These are phyloP conservation scores for Orientallactaga sibirica DNA, from an alignment of 2,797 vertebrate genomes.

Conservation along the genomic window DNA sequence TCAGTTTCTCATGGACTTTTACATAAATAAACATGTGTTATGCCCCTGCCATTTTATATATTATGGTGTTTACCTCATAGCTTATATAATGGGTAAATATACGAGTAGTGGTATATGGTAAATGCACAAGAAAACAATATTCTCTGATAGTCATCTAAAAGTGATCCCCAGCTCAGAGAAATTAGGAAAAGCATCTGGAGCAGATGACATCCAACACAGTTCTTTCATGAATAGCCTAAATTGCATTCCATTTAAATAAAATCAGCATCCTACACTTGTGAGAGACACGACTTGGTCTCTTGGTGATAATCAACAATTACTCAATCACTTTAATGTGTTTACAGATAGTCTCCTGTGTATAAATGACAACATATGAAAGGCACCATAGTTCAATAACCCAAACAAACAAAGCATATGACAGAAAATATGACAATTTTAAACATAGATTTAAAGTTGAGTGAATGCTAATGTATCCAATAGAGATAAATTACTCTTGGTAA, in stretches of 20 bases:
- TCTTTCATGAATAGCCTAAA: conserved; percentile 74
- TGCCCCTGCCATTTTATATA: not conserved
- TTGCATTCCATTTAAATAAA: conserved; percentile 62
- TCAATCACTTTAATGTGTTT: conserved; percentile 62
- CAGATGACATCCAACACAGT: conserved; percentile 51
- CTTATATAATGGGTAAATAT: not conserved
- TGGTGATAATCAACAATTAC: conserved; percentile 33
- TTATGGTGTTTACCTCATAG: not conserved
- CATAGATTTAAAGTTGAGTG: not conserved
- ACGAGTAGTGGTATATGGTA: not conserved
- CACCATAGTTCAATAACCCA: conserved; percentile 34
- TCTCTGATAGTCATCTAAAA: conserved; percentile 52
- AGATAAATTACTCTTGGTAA: not conserved
- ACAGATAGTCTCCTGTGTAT: not conserved
- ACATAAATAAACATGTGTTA: not conserved
- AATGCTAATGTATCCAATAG: not conserved
- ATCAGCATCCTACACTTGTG: not conserved
- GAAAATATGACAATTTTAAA: conserved; percentile 28
- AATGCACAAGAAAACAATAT: not conserved
- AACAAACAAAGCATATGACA: not conserved
- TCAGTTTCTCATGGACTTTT: not conserved
- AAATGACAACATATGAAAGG: conserved; percentile 16
- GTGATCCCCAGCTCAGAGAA: not conserved
- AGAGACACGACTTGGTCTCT: conserved; percentile 39
- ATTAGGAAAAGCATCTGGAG: conserved; percentile 67